Conservation (phyloP, 2,113 vertebrate species). For the Malurus elegans region DNA sequence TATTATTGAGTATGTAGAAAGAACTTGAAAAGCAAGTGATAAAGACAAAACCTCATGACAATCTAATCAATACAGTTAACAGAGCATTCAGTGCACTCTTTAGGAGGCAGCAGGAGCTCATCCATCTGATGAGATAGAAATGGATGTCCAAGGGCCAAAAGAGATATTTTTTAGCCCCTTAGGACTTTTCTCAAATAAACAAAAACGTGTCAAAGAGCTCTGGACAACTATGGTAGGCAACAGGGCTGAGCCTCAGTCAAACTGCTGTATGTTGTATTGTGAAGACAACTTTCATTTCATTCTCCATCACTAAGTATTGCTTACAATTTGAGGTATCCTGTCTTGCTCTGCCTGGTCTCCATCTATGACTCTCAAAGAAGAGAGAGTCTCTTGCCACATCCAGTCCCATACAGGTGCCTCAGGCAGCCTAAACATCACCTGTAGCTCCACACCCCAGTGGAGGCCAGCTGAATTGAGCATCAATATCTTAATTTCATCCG, state of each 20-base stretch:
- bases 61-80: slow-evolving; percentile 27
- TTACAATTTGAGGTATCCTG: neutral
- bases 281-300: neutral
- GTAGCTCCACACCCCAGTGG: neutral
- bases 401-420: neutral
- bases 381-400: neutral
- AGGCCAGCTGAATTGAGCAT: neutral
- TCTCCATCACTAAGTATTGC: neutral
- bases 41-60: neutral
- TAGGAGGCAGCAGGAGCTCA: neutral
- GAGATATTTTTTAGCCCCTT: neutral
- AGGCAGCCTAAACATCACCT: neutral
- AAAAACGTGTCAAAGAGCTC: neutral
- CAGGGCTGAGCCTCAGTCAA: neutral
- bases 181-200: neutral
- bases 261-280: neutral
- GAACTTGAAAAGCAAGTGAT: neutral
- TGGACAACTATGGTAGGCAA: neutral
- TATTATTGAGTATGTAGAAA: neutral
- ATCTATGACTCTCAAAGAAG: neutral
- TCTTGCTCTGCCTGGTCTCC: neutral
- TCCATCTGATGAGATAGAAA: neutral
- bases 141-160: neutral
- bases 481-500: neutral
- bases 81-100: neutral